These are phyloP conservation scores for Paradoxurus hermaphroditus DNA, from an alignment of 2,113 vertebrate species.

Conservation along the genomic window DNA sequence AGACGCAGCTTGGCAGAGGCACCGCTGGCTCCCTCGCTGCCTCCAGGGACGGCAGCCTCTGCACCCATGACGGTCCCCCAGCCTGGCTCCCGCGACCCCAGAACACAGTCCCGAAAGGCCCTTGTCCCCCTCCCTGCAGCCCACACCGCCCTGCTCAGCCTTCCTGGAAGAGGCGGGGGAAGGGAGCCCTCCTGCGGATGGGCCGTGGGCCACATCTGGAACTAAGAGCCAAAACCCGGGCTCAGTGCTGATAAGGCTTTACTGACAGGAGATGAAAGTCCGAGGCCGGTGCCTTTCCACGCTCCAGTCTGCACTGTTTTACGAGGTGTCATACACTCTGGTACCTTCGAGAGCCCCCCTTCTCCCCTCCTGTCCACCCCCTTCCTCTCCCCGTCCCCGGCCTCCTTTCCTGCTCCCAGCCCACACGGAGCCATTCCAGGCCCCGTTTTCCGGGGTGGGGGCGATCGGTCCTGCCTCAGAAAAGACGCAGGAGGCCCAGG, in stretches of 20 bases:
- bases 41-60: neutral
- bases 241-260: conserved; percentile 78
- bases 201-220: conserved; percentile 79
- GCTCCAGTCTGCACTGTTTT: conserved; percentile 79
- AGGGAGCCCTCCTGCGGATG: neutral
- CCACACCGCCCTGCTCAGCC: neutral
- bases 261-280: conserved; percentile 85
- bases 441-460: neutral
- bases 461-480: neutral
- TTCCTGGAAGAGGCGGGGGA: conserved; percentile 26
- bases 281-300: conserved; percentile 76
- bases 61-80: fast-evolving
- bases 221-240: conserved; percentile 73
- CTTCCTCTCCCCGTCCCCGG: neutral
- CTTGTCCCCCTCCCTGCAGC: neutral
- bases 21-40: too few relatives aligned
- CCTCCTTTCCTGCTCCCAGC: conserved; percentile 77
- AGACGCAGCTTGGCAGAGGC: neutral
- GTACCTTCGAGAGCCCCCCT: conserved; percentile 77
- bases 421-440: conserved; percentile 72
- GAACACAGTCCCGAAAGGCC: too few relatives aligned
- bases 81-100: neutral
- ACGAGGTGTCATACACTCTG: conserved; percentile 82
- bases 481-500: neutral
- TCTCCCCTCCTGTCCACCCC: conserved; percentile 12